phyloP scores from a whole-genome alignment of 2,797 vertebrate genomes.

The Gephyroberyx darwinii region DNA sequence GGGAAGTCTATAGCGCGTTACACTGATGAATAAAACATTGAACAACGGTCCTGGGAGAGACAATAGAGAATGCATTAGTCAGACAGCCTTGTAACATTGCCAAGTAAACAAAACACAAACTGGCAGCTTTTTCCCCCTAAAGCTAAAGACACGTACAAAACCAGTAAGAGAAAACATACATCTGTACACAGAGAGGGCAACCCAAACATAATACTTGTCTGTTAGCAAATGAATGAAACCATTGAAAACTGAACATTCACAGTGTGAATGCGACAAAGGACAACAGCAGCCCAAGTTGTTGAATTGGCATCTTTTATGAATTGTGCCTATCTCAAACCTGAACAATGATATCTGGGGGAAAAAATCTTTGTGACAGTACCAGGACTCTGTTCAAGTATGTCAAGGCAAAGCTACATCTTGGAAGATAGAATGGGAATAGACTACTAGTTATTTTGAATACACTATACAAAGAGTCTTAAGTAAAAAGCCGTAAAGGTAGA shows the following conservation, averaged over 20 bases:
- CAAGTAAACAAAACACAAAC: constrained; percentile 79
- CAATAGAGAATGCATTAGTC: constrained; percentile 77
- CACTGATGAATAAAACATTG: constrained; percentile 76
- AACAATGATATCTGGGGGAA: constrained; percentile 43
- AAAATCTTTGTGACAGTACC: background rate
- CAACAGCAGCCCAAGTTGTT: constrained; percentile 63
- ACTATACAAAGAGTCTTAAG: constrained; percentile 6
- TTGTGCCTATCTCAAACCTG: constrained; percentile 65
- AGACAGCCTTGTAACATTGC: constrained; percentile 72
- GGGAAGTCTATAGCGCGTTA: constrained; percentile 72
- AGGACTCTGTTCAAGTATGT: background rate
- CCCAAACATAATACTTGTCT: constrained; percentile 76
- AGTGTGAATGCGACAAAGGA: constrained; percentile 61
- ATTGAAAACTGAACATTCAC: constrained; percentile 72
- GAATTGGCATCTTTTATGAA: constrained; percentile 56
- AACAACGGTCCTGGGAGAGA: constrained; percentile 74
- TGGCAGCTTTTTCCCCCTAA: constrained; percentile 64
- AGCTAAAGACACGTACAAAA: constrained; percentile 72
- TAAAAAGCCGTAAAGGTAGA: constrained; percentile 27
- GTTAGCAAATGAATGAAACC: constrained; percentile 77
- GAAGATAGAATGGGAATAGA: constrained; percentile 12
- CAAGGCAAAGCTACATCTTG: constrained; percentile 8
- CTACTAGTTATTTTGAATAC: constrained; percentile 6
- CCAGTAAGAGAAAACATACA: constrained; percentile 64
- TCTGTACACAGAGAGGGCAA: constrained; percentile 63